Percentiles rank a stretch among this genome's conserved stretches.
Evolutionary conservation across 2,113 vertebrate genomes (phyloP).

Genomic region (cat (Felis catus)): F.catus_Fca126_mat1.0 CM031420.1:94984501-94985000

Average conservation of each 20-base stretch:
- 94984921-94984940: neutral
- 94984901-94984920: neutral
- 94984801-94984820: neutral
- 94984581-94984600: neutral
- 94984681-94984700: neutral
- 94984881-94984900: neutral
- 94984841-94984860: neutral
- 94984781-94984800: neutral
- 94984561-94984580: neutral
- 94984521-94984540: neutral
- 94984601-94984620: constrained; percentile 38
- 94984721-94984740: neutral
- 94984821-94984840: neutral
- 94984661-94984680: neutral
- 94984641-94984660: neutral
- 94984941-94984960: neutral
- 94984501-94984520: neutral
- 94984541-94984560: neutral
- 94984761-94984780: neutral
- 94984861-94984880: neutral
- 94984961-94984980: constrained; percentile 2
- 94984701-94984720: neutral
- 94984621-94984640: constrained; percentile 42
- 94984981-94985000: neutral
- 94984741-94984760: neutral